These are phyloP conservation scores for Phaonia tiefii DNA, from an alignment of 2,888 invertebrate genomes.

Conservation along the genomic window DNA sequence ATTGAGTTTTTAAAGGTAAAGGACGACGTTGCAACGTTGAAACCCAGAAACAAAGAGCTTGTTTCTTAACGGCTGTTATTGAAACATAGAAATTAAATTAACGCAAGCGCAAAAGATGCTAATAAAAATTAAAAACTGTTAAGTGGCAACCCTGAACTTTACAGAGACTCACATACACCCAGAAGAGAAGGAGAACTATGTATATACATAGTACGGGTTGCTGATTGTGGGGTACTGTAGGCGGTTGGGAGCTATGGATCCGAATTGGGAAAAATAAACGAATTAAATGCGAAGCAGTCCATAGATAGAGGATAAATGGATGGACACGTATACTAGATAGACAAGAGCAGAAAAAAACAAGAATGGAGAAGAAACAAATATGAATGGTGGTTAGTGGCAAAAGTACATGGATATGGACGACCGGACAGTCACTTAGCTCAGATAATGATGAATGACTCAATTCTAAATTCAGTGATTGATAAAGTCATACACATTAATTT, in stretches of 20 bases:
- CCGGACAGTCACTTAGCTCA: neutral
- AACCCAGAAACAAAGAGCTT: too few relatives aligned
- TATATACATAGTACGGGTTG: neutral
- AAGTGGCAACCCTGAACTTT: neutral
- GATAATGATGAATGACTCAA: constrained; percentile 48
- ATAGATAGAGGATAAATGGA: constrained; percentile 35
- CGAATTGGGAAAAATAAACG: constrained; percentile 41
- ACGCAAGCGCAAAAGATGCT: too few relatives aligned
- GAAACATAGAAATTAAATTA: too few relatives aligned
- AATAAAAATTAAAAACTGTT: too few relatives aligned
- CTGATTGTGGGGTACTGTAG: constrained; percentile 39
- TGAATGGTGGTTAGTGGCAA: constrained; percentile 46
- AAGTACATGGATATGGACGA: constrained; percentile 23
- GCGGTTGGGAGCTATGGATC: constrained; percentile 47
- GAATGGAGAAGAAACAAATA: constrained; percentile 37
- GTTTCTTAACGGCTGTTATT: too few relatives aligned
- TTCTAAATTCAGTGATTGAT: constrained; percentile 34
- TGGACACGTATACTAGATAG: constrained; percentile 34
- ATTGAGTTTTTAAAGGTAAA: too few relatives aligned
- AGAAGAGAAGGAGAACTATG: constrained; percentile 3
- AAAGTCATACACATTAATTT: too few relatives aligned
- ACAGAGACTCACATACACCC: constrained; percentile 2
- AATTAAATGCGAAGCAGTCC: constrained; percentile 21
- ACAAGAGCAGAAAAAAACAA: neutral
- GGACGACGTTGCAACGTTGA: too few relatives aligned